phyloP scores from a whole-genome alignment of 2,797 vertebrate species.

The Setipinna tenuifilis region DNA sequence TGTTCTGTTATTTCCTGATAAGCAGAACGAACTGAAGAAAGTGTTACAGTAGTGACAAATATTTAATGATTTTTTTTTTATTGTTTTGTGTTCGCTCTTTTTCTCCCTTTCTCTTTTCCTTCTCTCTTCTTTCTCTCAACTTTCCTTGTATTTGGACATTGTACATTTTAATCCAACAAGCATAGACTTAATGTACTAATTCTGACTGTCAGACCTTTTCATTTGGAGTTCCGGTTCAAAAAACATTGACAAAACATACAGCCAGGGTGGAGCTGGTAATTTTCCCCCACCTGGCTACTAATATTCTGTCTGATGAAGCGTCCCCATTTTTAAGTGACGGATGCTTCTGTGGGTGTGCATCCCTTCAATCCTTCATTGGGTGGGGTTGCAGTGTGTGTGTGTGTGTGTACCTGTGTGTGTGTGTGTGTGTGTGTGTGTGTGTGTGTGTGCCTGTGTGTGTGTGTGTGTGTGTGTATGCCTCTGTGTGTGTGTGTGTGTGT shows the following conservation, averaged over 20 bases:
- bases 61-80: too few relatives aligned
- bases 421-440: neutral
- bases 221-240: neutral
- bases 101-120: neutral
- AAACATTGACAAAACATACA: neutral
- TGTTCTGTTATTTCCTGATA: neutral
- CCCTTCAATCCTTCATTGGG: neutral
- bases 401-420: neutral
- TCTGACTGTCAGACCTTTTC: too few relatives aligned
- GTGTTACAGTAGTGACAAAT: neutral
- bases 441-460: constrained; percentile 54
- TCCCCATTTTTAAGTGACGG: neutral
- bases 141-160: too few relatives aligned
- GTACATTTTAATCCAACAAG: too few relatives aligned
- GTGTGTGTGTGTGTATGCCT: too few relatives aligned
- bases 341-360: neutral
- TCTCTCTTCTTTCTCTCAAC: neutral
- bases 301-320: neutral
- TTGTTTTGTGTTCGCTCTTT: neutral
- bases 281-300: neutral
- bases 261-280: neutral
- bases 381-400: constrained; percentile 8
- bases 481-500: too few relatives aligned
- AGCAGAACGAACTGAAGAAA: neutral
- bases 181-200: too few relatives aligned